A percentile compares a stretch with the other conserved stretches of the same genome.
phyloP scores from a whole-genome alignment of 2,888 invertebrate species.

The Melinopterus prodromus region DNA sequence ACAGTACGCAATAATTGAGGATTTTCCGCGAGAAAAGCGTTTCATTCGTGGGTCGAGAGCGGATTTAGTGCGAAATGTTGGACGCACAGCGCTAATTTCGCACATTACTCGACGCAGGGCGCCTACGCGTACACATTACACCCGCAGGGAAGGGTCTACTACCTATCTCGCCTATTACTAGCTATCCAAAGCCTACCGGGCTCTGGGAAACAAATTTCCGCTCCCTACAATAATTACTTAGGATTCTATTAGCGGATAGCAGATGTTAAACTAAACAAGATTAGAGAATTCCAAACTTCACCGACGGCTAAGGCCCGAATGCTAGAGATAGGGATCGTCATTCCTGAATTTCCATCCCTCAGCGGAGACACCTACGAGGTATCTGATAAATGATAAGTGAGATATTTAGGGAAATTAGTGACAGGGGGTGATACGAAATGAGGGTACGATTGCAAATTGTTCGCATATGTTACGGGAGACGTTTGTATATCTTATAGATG shows the following conservation, averaged over 20 bases:
- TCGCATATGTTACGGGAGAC: too few species aligned
- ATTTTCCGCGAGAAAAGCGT: not conserved
- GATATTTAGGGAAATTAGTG: not conserved
- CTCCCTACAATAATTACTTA: constrained; percentile 39
- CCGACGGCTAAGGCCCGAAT: not conserved
- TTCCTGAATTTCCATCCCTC: not conserved
- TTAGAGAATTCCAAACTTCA: constrained; percentile 34
- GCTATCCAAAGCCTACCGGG: constrained; percentile 26
- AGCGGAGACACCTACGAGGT: not conserved
- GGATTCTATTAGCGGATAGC: constrained; percentile 43
- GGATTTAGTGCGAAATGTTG: not conserved
- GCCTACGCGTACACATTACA: not conserved
- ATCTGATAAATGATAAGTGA: not conserved
- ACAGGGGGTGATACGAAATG: not conserved
- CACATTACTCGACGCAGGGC: not conserved
- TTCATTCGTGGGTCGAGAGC: not conserved
- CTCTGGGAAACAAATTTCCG: constrained; percentile 44
- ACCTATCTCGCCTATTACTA: not conserved
- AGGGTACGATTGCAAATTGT: too few species aligned
- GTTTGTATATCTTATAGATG: too few species aligned
- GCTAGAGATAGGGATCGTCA: not conserved
- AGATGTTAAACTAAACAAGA: constrained; percentile 44
- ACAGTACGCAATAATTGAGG: not conserved
- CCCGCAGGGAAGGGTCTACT: not conserved
- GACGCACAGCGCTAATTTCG: not conserved